Conservation (phyloP, 2,888 invertebrate genomes). For the Myathropa florea region DNA sequence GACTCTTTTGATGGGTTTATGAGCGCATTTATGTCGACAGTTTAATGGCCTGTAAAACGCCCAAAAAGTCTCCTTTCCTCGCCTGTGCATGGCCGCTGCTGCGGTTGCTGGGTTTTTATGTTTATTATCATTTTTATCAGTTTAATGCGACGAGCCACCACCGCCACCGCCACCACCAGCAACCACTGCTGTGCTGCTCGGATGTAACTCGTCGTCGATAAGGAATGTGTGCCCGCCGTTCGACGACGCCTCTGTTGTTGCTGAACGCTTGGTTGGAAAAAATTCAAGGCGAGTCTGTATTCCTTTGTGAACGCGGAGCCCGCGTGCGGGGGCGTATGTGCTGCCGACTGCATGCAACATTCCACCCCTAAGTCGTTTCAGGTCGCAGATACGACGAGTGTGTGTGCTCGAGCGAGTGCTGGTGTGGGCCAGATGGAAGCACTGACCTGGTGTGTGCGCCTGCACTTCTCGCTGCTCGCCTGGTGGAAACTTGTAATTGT, state of each 20-base stretch:
- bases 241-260: slow-evolving; percentile 18
- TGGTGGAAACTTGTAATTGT: slow-evolving; percentile 57
- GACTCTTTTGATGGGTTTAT: slow-evolving; percentile 79
- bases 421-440: slow-evolving; percentile 4
- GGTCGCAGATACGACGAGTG: neutral
- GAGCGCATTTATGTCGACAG: slow-evolving; percentile 78
- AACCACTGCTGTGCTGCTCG: neutral
- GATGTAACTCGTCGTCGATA: neutral
- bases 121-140: slow-evolving; percentile 59
- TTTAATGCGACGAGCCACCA: neutral
- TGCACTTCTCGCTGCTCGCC: slow-evolving; percentile 28
- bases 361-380: slow-evolving; percentile 23
- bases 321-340: slow-evolving; percentile 28
- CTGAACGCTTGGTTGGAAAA: slow-evolving; percentile 65
- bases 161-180: no score
- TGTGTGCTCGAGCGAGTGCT: neutral
- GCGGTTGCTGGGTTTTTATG: slow-evolving; percentile 24
- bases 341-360: neutral
- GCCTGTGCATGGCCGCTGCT: neutral
- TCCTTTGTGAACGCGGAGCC: slow-evolving; percentile 10
- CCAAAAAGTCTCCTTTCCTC: slow-evolving; percentile 23
- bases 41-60: slow-evolving; percentile 75
- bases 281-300: slow-evolving; percentile 56
- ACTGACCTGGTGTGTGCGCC: neutral
- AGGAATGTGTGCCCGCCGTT: neutral